These are phyloP conservation scores for Clusia tigrina DNA, from an alignment of 2,888 invertebrate species.

Conservation along the genomic window DNA sequence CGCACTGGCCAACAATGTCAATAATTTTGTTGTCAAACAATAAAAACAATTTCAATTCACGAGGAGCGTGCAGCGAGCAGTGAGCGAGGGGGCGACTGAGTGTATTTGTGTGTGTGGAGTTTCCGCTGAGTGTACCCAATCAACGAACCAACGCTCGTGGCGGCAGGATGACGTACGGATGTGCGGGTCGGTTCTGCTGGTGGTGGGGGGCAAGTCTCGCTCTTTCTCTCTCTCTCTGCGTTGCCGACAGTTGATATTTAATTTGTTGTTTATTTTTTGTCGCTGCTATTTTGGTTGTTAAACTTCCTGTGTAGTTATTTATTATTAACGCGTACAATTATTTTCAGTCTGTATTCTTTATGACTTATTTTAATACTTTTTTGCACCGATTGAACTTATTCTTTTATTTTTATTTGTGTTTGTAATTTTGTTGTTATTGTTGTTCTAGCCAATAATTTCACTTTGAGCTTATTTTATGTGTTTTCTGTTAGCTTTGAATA, in stretches of 20 bases:
- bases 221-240: constrained; percentile 16
- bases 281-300: constrained; percentile 32
- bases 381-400: constrained; percentile 28
- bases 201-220: not conserved
- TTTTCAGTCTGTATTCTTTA: constrained; percentile 44
- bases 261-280: constrained; percentile 36
- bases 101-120: not conserved
- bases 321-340: not conserved
- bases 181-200: not conserved
- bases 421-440: constrained; percentile 15
- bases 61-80: not conserved
- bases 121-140: not conserved
- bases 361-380: constrained; percentile 34
- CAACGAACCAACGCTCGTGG: not conserved
- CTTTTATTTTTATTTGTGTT: constrained; percentile 28
- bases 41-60: not conserved
- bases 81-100: not conserved
- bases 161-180: not conserved
- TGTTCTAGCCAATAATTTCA: constrained; percentile 6
- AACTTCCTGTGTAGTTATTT: constrained; percentile 39
- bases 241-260: constrained; percentile 19
- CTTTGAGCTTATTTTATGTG: constrained; percentile 13
- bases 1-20: not conserved
- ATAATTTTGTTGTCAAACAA: not conserved
- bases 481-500: no score